phyloP scores from a whole-genome alignment of 2,113 vertebrate species.

The Falcunculus frontatus region DNA sequence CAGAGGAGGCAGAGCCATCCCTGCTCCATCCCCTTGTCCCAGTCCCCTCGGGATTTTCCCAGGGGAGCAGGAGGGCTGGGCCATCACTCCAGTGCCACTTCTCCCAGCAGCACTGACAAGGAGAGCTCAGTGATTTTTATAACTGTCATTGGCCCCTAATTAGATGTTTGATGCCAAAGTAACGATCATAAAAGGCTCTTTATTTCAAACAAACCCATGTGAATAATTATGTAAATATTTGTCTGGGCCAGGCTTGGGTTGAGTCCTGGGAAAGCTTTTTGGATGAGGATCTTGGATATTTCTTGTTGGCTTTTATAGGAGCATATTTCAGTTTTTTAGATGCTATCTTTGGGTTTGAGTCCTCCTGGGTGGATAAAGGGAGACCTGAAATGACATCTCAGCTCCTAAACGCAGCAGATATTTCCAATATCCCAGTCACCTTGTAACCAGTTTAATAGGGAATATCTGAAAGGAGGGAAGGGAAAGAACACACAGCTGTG shows the following conservation, averaged over 20 bases:
- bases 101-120: neutral
- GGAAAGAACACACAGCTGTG: neutral
- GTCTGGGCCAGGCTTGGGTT: slow-evolving; percentile 27
- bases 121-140: neutral
- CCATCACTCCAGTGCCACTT: neutral
- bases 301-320: neutral
- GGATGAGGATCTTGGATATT: neutral
- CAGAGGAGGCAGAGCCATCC: neutral
- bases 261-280: slow-evolving; percentile 51
- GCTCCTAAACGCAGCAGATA: neutral
- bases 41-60: neutral
- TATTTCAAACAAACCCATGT: slow-evolving; percentile 57
- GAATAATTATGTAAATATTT: slow-evolving; percentile 61
- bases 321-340: neutral
- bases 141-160: slow-evolving; percentile 14
- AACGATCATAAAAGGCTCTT: slow-evolving; percentile 36
- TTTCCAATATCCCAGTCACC: neutral
- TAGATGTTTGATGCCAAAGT: slow-evolving; percentile 26
- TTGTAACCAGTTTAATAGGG: neutral
- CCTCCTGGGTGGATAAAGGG: neutral
- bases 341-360: slow-evolving; percentile 26
- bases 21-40: neutral
- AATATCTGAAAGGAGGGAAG: neutral
- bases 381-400: slow-evolving; percentile 2
- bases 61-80: neutral